phyloP scores from a whole-genome alignment of 2,888 invertebrate genomes.

The Drosophila affinis region DNA sequence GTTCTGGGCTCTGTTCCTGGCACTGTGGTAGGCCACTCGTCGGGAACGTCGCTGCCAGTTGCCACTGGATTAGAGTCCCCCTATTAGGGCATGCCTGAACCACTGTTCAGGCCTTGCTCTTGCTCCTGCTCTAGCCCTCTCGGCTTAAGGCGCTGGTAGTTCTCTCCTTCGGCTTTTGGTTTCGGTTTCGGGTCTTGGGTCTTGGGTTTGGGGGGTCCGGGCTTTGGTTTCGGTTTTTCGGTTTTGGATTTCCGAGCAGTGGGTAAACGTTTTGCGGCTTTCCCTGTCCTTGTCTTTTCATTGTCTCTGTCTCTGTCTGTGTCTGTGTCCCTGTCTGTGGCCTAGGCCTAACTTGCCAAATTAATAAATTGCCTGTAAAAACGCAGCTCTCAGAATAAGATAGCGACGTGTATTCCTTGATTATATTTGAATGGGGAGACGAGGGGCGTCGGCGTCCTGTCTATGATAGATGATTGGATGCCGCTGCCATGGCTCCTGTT shows the following conservation, averaged over 20 bases:
- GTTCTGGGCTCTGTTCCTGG: background rate
- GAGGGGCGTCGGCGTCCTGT: conserved; percentile 35
- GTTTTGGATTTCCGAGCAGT: conserved; percentile 33
- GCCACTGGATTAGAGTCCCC: background rate
- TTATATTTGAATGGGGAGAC: conserved; percentile 65
- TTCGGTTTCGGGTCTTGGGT: background rate
- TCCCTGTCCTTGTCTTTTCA: conserved; percentile 17
- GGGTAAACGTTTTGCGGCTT: conserved; percentile 73
- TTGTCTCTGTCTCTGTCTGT: background rate
- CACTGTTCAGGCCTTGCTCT: conserved; percentile 7
- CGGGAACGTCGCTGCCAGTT: background rate
- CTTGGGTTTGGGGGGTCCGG: background rate
- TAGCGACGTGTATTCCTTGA: conserved; percentile 61
- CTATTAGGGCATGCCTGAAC: background rate
- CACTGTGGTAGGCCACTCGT: conserved; percentile 8
- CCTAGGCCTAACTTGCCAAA: conserved; percentile 61
- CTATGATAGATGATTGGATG: conserved; percentile 63
- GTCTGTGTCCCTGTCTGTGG: conserved; percentile 16
- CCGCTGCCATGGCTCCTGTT: conserved; percentile 24
- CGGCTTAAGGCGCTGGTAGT: conserved; percentile 11
- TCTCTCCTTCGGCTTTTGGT: conserved; percentile 26
- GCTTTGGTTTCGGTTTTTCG: conserved; percentile 28
- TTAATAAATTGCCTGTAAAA: conserved; percentile 77
- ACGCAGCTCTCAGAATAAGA: conserved; percentile 50
- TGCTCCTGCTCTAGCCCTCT: background rate